A percentile compares a stretch with the other conserved stretches of the same genome.
phyloP scores from a whole-genome alignment of 2,888 invertebrate species.

The Mesodorylaimus sp. region DNA sequence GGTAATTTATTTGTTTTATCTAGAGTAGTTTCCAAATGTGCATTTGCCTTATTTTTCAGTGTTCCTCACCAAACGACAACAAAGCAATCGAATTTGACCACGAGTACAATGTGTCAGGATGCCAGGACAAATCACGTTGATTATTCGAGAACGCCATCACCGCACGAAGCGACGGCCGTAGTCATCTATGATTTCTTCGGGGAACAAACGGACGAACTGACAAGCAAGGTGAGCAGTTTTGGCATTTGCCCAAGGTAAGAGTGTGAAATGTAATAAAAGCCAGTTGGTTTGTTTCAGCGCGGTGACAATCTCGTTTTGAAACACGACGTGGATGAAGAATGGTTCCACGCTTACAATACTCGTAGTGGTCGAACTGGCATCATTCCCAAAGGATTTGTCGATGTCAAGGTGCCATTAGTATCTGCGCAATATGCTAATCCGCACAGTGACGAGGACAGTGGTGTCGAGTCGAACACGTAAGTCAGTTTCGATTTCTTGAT shows the following conservation, averaged over 20 bases:
- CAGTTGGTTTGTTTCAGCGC: not conserved
- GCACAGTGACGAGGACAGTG: not conserved
- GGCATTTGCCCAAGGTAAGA: not conserved
- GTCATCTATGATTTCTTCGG: not conserved
- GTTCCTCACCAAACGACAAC: too few relatives aligned
- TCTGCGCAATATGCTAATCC: not conserved
- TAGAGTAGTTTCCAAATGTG: too few relatives aligned
- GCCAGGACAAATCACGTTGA: too few relatives aligned
- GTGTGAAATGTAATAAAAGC: not conserved
- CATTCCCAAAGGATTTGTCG: not conserved
- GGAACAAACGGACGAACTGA: constrained; percentile 3
- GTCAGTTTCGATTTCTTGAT: too few relatives aligned
- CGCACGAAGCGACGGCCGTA: not conserved
- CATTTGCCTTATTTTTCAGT: too few relatives aligned
- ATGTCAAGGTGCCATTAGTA: not conserved
- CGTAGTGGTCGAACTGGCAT: not conserved
- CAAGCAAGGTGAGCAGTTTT: not conserved
- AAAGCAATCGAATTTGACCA: too few relatives aligned
- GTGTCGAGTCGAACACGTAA: not conserved
- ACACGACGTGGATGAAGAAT: not conserved
- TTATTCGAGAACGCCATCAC: too few relatives aligned
- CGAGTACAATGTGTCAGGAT: too few relatives aligned
- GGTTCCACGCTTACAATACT: not conserved
- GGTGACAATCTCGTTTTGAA: not conserved
- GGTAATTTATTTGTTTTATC: too few relatives aligned